phyloP scores from a whole-genome alignment of 2,888 invertebrate species.

The Drosophila picticornis region DNA sequence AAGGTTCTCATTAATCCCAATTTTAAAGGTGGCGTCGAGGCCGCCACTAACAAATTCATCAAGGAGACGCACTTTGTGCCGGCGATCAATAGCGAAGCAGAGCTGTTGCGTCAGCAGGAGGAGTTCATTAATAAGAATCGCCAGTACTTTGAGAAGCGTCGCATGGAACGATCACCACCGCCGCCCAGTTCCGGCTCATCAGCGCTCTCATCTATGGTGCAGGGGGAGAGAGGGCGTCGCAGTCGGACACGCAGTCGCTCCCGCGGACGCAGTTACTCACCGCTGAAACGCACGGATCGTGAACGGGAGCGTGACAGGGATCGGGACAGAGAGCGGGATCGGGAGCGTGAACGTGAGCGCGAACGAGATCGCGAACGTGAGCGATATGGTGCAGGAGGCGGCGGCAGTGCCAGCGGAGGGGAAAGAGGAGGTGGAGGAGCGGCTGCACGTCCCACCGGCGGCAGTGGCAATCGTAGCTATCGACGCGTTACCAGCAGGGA shows the following conservation, averaged over 20 bases:
- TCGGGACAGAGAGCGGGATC: constrained; percentile 68
- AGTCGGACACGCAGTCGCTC: constrained; percentile 82
- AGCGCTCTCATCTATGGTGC: constrained; percentile 19
- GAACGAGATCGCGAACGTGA: constrained; percentile 56
- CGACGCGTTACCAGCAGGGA: constrained; percentile 78
- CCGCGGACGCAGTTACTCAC: constrained; percentile 85
- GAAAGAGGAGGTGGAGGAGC: constrained; percentile 17
- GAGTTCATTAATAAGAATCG: constrained; percentile 85
- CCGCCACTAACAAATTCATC: constrained; percentile 85
- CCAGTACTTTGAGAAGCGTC: constrained; percentile 85
- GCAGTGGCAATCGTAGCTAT: constrained; percentile 64
- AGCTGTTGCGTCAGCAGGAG: constrained; percentile 85
- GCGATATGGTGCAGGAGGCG: constrained; percentile 44
- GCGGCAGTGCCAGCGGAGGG: constrained; percentile 13
- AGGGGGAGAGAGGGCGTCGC: constrained; percentile 60
- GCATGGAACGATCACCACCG: constrained; percentile 83
- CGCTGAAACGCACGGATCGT: constrained; percentile 71
- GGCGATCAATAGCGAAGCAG: constrained; percentile 84
- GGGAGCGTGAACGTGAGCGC: constrained; percentile 60
- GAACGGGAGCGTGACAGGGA: constrained; percentile 72
- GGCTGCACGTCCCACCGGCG: constrained; percentile 21
- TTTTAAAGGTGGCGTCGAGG: constrained; percentile 85
- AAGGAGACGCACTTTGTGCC: constrained; percentile 85
- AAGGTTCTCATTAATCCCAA: constrained; percentile 85
- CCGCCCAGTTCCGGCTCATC: constrained; percentile 43